Conservation (phyloP, 2,113 vertebrate genomes). For the Grus americana region DNA sequence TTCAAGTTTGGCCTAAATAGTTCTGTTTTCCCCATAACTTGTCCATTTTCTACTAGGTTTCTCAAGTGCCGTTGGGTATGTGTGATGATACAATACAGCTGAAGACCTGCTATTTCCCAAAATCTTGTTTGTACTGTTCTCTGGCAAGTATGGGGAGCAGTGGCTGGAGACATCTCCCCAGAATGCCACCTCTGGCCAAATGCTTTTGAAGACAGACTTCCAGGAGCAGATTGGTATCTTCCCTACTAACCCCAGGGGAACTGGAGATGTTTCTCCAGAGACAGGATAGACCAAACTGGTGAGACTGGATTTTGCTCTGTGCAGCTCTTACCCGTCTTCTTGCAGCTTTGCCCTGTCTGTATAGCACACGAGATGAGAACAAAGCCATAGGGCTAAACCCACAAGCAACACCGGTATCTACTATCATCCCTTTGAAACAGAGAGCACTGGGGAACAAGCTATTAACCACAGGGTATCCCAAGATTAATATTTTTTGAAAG, state of each 20-base stretch:
- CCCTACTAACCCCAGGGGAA: neutral
- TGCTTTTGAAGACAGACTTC: neutral
- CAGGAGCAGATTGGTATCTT: neutral
- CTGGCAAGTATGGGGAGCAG: neutral
- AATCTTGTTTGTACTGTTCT: neutral
- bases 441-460: neutral
- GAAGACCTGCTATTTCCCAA: neutral
- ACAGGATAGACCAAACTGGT: neutral
- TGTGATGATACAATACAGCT: neutral
- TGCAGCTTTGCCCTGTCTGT: neutral
- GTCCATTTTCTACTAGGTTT: neutral
- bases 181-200: neutral
- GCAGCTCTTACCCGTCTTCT: neutral
- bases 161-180: neutral
- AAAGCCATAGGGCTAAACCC: neutral
- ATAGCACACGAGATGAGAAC: neutral
- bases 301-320: neutral
- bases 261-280: neutral
- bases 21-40: neutral
- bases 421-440: neutral
- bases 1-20: neutral
- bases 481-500: neutral
- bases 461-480: neutral
- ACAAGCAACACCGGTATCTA: neutral
- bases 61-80: neutral